Evolutionary conservation across 2,888 invertebrate genomes (phyloP).

Genomic region (Pimpla rufipes): DNA sequence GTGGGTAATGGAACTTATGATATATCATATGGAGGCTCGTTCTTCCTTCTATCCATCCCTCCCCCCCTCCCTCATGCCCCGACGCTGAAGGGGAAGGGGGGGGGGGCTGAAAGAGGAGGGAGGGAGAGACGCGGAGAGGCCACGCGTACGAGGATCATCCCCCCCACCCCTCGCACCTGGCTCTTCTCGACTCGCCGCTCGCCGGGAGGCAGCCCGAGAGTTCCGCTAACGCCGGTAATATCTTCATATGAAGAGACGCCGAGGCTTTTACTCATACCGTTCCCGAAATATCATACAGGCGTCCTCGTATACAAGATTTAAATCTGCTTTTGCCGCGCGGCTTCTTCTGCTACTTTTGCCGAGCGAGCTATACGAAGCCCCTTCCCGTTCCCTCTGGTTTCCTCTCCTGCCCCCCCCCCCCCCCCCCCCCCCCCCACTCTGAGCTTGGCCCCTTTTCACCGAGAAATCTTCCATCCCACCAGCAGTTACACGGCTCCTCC

Average conservation of each 20-base stretch:
- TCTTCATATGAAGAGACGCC: slow-evolving; percentile 52
- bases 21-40: slow-evolving; percentile 74
- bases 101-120: too few species aligned
- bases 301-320: slow-evolving; percentile 55
- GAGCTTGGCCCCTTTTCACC: slow-evolving; percentile 13
- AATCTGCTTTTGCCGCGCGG: slow-evolving; percentile 42
- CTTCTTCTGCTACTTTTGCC: slow-evolving; percentile 43
- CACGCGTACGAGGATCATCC: slow-evolving; percentile 61
- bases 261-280: slow-evolving; percentile 57
- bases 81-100: slow-evolving; percentile 24
- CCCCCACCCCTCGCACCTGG: slow-evolving; percentile 14
- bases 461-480: slow-evolving; percentile 36
- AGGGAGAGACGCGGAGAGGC: too few species aligned
- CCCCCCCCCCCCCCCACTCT: neutral
- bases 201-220: slow-evolving; percentile 7
- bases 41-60: slow-evolving; percentile 33
- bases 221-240: slow-evolving; percentile 57
- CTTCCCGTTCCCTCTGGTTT: too few species aligned
- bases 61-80: slow-evolving; percentile 15
- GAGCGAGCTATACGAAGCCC: neutral
- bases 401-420: too few species aligned
- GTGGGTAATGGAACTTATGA: slow-evolving; percentile 79
- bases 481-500: slow-evolving; percentile 33
- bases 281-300: slow-evolving; percentile 51
- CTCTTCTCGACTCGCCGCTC: slow-evolving; percentile 37